Conservation (phyloP, 1,140 invertebrate species). For the Danaus plexippus region DNA sequence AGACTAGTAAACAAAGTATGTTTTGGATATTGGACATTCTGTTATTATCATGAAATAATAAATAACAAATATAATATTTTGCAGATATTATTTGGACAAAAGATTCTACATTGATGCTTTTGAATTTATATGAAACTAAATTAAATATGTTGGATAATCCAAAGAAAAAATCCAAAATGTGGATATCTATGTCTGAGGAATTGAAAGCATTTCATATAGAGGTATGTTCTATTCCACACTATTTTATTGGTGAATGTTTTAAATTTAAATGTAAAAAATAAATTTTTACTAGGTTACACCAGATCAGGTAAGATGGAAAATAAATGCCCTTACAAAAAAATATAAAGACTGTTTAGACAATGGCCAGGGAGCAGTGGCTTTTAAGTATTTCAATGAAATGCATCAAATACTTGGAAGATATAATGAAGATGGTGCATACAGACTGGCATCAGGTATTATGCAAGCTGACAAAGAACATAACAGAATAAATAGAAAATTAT, state of each 20-base stretch:
- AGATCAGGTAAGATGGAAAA: slow-evolving; percentile 57
- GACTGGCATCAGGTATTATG: slow-evolving; percentile 40
- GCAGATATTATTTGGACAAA: slow-evolving; percentile 53
- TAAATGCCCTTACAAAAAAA: slow-evolving; percentile 55
- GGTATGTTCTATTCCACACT: slow-evolving; percentile 21
- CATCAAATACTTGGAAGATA: slow-evolving; percentile 50
- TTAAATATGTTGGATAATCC: slow-evolving; percentile 50
- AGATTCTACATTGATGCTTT: slow-evolving; percentile 43
- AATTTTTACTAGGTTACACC: slow-evolving; percentile 37
- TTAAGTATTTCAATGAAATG: slow-evolving; percentile 60
- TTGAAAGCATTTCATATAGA: slow-evolving; percentile 47
- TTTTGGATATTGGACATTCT: slow-evolving; percentile 9
- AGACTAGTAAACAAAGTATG: slow-evolving; percentile 51
- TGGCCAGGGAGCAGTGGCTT: slow-evolving; percentile 37
- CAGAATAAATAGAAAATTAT: slow-evolving; percentile 28
- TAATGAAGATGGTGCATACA: slow-evolving; percentile 41
- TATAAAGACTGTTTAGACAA: slow-evolving; percentile 52
- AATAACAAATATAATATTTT: slow-evolving; percentile 13
- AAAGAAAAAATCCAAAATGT: slow-evolving; percentile 59
- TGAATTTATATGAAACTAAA: slow-evolving; percentile 54
- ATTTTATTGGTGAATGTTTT: not conserved
- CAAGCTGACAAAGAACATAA: slow-evolving; percentile 30
- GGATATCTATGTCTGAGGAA: slow-evolving; percentile 51
- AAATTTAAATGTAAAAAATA: not conserved
- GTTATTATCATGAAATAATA: slow-evolving; percentile 3